These are phyloP conservation scores for Lynx canadensis DNA, from an alignment of 2,113 vertebrate genomes.

Conservation along the genomic window DNA sequence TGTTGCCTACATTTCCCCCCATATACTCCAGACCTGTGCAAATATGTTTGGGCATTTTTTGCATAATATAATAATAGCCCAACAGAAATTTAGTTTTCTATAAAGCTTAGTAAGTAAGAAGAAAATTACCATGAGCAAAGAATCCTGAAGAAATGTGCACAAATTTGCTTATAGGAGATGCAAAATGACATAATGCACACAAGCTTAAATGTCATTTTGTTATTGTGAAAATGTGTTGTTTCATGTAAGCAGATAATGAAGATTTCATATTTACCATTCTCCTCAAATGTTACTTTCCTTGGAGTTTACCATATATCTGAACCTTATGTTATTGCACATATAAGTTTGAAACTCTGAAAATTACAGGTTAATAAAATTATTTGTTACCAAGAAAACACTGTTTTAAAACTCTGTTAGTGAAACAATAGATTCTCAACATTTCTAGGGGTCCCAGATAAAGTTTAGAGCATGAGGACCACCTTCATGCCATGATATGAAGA, in stretches of 20 bases:
- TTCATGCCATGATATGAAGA: background rate
- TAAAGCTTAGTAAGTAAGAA: background rate
- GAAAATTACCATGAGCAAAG: background rate
- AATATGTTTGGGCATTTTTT: background rate
- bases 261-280: background rate
- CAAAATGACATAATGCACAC: background rate
- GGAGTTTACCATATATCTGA: background rate
- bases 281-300: background rate
- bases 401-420: background rate
- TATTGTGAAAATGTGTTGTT: background rate
- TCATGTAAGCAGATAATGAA: background rate
- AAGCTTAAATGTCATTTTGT: background rate
- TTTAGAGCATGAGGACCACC: background rate
- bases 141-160: background rate
- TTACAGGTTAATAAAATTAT: background rate
- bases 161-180: background rate
- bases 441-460: background rate
- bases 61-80: background rate
- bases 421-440: background rate
- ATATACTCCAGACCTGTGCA: background rate
- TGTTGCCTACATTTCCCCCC: background rate
- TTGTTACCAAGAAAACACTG: background rate
- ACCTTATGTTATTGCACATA: background rate
- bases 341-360: background rate
- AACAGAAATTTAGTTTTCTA: background rate